Base-by-base conservation (phyloP, 2,888 invertebrate genomes). In the Scaptomyza polygonia region DNA sequence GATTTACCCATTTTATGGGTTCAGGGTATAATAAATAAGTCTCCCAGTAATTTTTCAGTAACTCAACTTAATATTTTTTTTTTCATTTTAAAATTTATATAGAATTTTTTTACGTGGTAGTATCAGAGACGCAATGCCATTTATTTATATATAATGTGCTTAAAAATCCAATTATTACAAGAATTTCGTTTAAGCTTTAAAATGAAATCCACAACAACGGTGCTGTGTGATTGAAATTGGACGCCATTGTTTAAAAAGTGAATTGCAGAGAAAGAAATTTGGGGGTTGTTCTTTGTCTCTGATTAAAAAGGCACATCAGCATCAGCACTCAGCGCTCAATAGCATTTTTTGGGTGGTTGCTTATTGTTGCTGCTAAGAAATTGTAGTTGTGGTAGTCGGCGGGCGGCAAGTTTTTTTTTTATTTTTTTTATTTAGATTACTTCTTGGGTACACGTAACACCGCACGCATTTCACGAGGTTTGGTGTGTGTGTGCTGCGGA, bases 211-310 rank as follows among this genome's bases (percentile, higher is more conserved):
- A 32, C 42, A 43, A 48, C 9, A 14, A 14, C 14, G 42, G 32
- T 51, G 39, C 25, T 67, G 51, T 48, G 47, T 43, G 55, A 64
- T 62, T 58, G 55, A 55, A 72, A 64, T 67, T 69, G 65, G 72
- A 66, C 72, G 79, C 79, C 79, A 79, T 79, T 81, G 79, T 79
- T 75, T 72, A 75, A 81, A 81, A 74, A 67, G 40, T 49, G 61
- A 72, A 64, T 36, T 74, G 77, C 72, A 61, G 61, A 43, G 53
- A 9, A 72, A 56, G 45, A 75, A 39, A 16, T 16, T 75, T 63
- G 52, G 69, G 79, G 79, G 77, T 78, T 77, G 77, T 44, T 80
- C 52, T 68, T 64, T 64, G 56, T 65, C 59, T 54, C 55, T 69
- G 59, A 72, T 76, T 67, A 39, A 69, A 80, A 77, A 76, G 45